A percentile compares a stretch with the other conserved stretches of the same genome.
phyloP scores from a whole-genome alignment of 1,140 invertebrate genomes.

The Zaprionus kolodkinae region DNA sequence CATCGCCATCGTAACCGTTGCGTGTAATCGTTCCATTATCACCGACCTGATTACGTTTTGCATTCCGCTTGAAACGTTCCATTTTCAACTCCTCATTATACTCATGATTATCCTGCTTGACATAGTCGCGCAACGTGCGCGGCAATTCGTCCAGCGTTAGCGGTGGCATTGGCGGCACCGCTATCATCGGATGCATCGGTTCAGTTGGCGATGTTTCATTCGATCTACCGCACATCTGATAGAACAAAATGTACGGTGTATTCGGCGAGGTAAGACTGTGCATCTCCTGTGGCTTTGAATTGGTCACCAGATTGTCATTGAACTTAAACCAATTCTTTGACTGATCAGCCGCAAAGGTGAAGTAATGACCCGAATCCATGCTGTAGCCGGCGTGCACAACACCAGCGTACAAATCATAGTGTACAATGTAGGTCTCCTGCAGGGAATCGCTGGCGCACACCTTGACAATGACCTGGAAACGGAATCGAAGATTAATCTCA shows the following conservation, averaged over 20 bases:
- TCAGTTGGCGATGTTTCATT: constrained; percentile 48
- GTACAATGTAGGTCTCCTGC: constrained; percentile 76
- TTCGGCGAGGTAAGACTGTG: constrained; percentile 88
- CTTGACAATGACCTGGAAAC: constrained; percentile 84
- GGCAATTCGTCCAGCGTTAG: constrained; percentile 73
- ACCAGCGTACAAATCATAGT: constrained; percentile 91
- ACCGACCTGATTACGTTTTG: constrained; percentile 29
- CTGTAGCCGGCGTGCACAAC: constrained; percentile 93
- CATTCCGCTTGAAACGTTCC: constrained; percentile 57
- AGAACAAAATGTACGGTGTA: constrained; percentile 94
- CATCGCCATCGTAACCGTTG: constrained; percentile 57
- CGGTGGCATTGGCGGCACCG: constrained; percentile 58
- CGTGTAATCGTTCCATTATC: constrained; percentile 41
- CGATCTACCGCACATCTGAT: constrained; percentile 84
- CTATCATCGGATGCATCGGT: constrained; percentile 50
- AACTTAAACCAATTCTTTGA: constrained; percentile 92
- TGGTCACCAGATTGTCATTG: constrained; percentile 90
- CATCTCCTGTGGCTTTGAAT: constrained; percentile 87
- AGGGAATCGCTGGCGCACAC: constrained; percentile 71
- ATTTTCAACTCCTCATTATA: constrained; percentile 68
- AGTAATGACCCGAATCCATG: constrained; percentile 94
- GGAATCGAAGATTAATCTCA: background rate
- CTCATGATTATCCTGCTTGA: constrained; percentile 71
- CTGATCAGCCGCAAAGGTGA: constrained; percentile 90
- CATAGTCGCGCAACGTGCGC: constrained; percentile 64